Percentiles rank a stretch among this genome's conserved stretches.
Conservation (phyloP, 2,888 invertebrate genomes). For the Agrochola litura region DNA sequence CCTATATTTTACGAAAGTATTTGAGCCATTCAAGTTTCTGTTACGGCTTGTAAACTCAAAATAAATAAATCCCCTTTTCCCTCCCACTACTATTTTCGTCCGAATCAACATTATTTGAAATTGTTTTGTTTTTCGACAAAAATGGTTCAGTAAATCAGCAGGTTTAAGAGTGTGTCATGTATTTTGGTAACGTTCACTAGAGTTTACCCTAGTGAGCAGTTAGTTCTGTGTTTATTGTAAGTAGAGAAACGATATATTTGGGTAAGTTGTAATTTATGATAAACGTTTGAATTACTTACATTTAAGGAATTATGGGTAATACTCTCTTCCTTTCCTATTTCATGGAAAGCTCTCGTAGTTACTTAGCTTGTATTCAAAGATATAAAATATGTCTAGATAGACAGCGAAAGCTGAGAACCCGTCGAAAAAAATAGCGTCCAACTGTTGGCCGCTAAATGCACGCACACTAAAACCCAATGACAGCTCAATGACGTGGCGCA, state of each 20-base stretch:
- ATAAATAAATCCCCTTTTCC: slow-evolving; percentile 23
- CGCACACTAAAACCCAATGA: too few species aligned
- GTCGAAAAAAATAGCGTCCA: too few species aligned
- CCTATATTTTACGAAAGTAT: not conserved
- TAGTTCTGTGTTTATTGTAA: slow-evolving; percentile 26
- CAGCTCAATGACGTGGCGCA: too few species aligned
- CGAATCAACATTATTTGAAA: slow-evolving; percentile 33
- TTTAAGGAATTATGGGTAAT: too few species aligned
- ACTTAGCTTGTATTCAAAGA: too few species aligned
- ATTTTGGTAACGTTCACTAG: slow-evolving; percentile 46
- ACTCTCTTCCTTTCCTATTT: not conserved
- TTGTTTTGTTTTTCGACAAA: slow-evolving; percentile 58
- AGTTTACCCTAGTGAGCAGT: slow-evolving; percentile 33
- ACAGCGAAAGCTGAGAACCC: too few species aligned
- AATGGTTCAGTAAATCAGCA: slow-evolving; percentile 55
- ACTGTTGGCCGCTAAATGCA: too few species aligned
- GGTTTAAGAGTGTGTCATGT: slow-evolving; percentile 45
- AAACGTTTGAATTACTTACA: not conserved
- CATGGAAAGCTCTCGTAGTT: not conserved
- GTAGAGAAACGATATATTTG: slow-evolving; percentile 28
- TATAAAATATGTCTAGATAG: too few species aligned
- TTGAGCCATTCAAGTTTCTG: slow-evolving; percentile 5
- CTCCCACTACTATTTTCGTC: slow-evolving; percentile 27
- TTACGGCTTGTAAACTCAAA: slow-evolving; percentile 17
- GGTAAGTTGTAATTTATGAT: slow-evolving; percentile 11